phyloP scores from a whole-genome alignment of 2,888 invertebrate genomes.

The Germaria angustata region DNA sequence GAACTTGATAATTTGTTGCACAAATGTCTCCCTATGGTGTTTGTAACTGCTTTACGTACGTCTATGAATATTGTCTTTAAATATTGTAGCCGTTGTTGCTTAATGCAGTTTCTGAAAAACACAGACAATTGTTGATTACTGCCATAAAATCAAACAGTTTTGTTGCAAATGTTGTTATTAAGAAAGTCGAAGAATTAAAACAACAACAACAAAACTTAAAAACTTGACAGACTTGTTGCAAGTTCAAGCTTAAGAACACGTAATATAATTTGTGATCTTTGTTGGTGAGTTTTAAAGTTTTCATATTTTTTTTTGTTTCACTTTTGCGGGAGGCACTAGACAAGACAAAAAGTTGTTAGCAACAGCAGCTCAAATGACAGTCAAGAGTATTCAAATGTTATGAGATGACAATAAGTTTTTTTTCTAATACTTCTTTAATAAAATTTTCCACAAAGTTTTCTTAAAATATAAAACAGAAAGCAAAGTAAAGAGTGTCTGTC shows the following conservation, averaged over 20 bases:
- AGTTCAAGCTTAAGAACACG: constrained; percentile 40
- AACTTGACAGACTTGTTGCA: constrained; percentile 60
- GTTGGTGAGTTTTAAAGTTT: background rate
- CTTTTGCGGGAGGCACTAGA: background rate
- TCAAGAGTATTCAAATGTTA: background rate
- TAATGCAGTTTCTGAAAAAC: constrained; percentile 1
- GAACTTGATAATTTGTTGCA: constrained; percentile 34
- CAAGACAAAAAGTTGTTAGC: background rate
- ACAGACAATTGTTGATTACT: constrained; percentile 10
- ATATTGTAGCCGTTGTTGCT: constrained; percentile 1
- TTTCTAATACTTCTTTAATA: too few species aligned
- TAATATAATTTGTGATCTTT: constrained; percentile 26
- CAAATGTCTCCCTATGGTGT: background rate
- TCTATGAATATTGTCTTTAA: constrained; percentile 11
- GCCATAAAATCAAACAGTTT: constrained; percentile 29
- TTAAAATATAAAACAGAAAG: too few species aligned
- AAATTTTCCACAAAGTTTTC: background rate
- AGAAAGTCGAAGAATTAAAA: background rate
- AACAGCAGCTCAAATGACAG: background rate
- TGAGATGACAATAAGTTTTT: too few species aligned
- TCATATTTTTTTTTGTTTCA: background rate
- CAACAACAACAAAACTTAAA: background rate
- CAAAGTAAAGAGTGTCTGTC: too few species aligned
- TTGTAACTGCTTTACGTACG: background rate
- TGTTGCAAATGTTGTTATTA: constrained; percentile 29